Conservation (phyloP, 2,888 invertebrate species). For the Drosophila atroscutellata region DNA sequence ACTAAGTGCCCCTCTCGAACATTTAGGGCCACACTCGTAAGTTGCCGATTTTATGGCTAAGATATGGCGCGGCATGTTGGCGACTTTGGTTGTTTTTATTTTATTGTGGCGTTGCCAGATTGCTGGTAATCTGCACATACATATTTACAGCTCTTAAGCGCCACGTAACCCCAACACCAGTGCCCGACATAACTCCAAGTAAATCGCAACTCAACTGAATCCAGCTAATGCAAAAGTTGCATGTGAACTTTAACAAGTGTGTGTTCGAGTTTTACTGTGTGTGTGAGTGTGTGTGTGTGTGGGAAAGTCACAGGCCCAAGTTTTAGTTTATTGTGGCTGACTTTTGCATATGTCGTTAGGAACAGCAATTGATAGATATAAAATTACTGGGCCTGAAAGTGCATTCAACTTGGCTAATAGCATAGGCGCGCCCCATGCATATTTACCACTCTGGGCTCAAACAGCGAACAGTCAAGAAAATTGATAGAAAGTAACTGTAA, state of each 20-base stretch:
- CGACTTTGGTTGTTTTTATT: conserved; percentile 15
- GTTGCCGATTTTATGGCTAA: conserved; percentile 51
- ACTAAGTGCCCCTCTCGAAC: background rate
- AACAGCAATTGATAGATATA: conserved; percentile 25
- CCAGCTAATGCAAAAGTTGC: conserved; percentile 73
- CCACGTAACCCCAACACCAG: conserved; percentile 9
- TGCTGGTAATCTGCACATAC: conserved; percentile 70
- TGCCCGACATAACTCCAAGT: background rate
- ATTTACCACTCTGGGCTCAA: background rate
- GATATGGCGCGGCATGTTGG: conserved; percentile 54
- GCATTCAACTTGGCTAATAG: conserved; percentile 52
- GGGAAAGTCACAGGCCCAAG: conserved; percentile 52
- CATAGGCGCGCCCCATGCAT: conserved; percentile 15
- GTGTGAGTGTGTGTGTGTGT: conserved; percentile 24
- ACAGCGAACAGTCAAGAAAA: conserved; percentile 23
- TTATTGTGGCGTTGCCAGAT: conserved; percentile 17
- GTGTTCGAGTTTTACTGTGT: conserved; percentile 14
- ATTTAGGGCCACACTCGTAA: conserved; percentile 58
- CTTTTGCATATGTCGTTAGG: conserved; percentile 41
- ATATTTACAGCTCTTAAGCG: conserved; percentile 53
- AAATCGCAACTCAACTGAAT: conserved; percentile 23
- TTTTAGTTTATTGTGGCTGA: conserved; percentile 45
- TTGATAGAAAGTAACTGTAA: conserved; percentile 15
- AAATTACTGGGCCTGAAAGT: conserved; percentile 32
- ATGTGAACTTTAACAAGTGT: conserved; percentile 63